Base-by-base conservation (phyloP, 2,797 vertebrate species). In the Delichon dasypus region DNA sequence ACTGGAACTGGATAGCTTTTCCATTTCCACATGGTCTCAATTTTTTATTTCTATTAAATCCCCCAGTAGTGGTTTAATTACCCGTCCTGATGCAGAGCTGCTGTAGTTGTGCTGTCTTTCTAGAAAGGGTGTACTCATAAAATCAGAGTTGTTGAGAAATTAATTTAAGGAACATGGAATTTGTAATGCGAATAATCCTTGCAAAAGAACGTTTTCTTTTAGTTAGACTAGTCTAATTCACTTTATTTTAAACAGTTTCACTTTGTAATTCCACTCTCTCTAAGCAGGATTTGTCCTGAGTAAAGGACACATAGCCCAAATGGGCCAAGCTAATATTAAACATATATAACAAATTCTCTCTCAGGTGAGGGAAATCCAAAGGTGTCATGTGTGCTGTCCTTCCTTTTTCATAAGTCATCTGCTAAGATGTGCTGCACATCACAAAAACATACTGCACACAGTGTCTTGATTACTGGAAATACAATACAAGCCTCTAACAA, bases 401-500 rank as follows among this genome's bases (percentile, higher is more conserved):
- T 66, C 14, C 38, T 55, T 75, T 82, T 42, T 27, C 22, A 4
- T 81, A n/a, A 47, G 40, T 75, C 32, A 1, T 30, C 13, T 68
- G 38, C 53, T 82, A 42, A 87, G 79, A 81, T 10, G 4, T 55
- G 86, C 16, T 66, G 18, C 17, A 21, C 5, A 0, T 87, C 64
- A 15, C 26, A 51, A 25, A 48, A 48, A 48, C 34, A 34, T 7
- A 30, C 7, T 27, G 4, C 40, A 51, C 45, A 16, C 20, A 36
- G n/a, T 30, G 2, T 34, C 29, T 62, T 44, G 17, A 22, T 62
- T 44, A 11, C n/a, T 50, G 45, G 18, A 74, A 84, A 88, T 97
- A 50, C 92, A 93, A 95, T 88, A 45, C 95, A 97, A 92, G 96
- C 93, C 95, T 73, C 93, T 96, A 32, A 60, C 4, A 87, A 45